phyloP scores from a whole-genome alignment of 2,797 vertebrate genomes.

The Dryobates pubescens region DNA sequence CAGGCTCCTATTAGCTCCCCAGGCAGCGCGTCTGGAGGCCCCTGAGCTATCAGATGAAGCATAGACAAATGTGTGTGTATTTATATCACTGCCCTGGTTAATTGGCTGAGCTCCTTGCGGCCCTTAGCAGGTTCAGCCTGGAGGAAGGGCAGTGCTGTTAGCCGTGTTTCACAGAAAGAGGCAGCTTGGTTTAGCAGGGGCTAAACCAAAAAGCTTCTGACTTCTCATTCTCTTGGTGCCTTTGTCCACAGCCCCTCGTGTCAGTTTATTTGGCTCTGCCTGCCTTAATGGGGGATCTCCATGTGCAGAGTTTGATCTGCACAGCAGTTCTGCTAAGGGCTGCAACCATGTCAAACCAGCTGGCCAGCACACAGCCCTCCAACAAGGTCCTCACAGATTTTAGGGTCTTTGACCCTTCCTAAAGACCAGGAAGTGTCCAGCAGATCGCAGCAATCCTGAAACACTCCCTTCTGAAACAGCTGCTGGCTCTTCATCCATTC shows the following conservation, averaged over 20 bases:
- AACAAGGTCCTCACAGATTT: too few species aligned
- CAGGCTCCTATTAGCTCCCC: background rate
- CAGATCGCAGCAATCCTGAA: background rate
- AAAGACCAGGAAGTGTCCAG: too few species aligned
- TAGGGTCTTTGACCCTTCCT: too few species aligned
- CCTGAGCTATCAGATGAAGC: background rate
- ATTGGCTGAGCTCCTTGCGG: accelerated
- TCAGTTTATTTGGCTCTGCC: background rate
- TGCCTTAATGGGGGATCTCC: background rate
- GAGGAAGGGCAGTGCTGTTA: background rate
- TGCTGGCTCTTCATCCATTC: background rate
- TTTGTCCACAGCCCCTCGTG: accelerated
- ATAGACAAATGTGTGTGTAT: background rate
- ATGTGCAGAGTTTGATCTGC: background rate
- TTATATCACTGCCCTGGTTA: background rate
- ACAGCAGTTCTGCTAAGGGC: background rate
- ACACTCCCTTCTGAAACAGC: background rate
- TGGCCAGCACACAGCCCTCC: background rate
- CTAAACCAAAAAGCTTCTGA: background rate
- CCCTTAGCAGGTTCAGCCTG: accelerated
- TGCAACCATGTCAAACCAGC: background rate
- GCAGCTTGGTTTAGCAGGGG: background rate
- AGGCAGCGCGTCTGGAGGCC: background rate
- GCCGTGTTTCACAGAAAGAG: background rate
- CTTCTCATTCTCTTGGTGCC: background rate